These are phyloP conservation scores for Discoglossus pictus DNA, from an alignment of 2,797 vertebrate genomes.

Conservation along the genomic window DNA sequence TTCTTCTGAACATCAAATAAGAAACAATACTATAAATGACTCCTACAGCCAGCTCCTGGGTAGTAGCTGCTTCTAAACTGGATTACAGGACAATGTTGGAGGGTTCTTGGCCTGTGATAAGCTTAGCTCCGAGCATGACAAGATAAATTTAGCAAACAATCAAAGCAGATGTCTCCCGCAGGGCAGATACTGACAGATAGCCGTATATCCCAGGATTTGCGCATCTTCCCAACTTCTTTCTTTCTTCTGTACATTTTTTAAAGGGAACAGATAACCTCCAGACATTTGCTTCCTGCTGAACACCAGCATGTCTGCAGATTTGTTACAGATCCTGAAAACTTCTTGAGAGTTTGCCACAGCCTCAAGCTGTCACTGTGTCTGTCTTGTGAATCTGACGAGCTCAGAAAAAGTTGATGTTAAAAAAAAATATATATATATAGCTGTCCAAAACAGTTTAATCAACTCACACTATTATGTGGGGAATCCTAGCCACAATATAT, in stretches of 20 bases:
- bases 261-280: slow-evolving; percentile 49
- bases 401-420: slow-evolving; percentile 20
- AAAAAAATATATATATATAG: no score
- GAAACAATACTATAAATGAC: slow-evolving; percentile 45
- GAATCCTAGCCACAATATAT: no score
- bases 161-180: slow-evolving; percentile 50
- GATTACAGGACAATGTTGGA: slow-evolving; percentile 47
- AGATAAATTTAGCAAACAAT: slow-evolving; percentile 53
- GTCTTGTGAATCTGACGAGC: slow-evolving; percentile 30
- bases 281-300: slow-evolving; percentile 50
- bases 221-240: slow-evolving; percentile 39
- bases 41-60: slow-evolving; percentile 44
- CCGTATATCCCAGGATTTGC: slow-evolving; percentile 43
- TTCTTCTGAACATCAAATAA: slow-evolving; percentile 29
- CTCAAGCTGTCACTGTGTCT: slow-evolving; percentile 47
- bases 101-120: slow-evolving; percentile 46
- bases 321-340: slow-evolving; percentile 45
- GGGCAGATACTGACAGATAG: slow-evolving; percentile 51
- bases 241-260: slow-evolving; percentile 44
- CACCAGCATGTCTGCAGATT: slow-evolving; percentile 50
- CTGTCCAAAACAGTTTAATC: slow-evolving; percentile 41
- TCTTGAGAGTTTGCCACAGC: slow-evolving; percentile 51
- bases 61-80: slow-evolving; percentile 41
- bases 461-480: slow-evolving; percentile 36
- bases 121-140: slow-evolving; percentile 51